These are phyloP conservation scores for Lycia hirtaria DNA, from an alignment of 2,888 invertebrate genomes.

Conservation along the genomic window DNA sequence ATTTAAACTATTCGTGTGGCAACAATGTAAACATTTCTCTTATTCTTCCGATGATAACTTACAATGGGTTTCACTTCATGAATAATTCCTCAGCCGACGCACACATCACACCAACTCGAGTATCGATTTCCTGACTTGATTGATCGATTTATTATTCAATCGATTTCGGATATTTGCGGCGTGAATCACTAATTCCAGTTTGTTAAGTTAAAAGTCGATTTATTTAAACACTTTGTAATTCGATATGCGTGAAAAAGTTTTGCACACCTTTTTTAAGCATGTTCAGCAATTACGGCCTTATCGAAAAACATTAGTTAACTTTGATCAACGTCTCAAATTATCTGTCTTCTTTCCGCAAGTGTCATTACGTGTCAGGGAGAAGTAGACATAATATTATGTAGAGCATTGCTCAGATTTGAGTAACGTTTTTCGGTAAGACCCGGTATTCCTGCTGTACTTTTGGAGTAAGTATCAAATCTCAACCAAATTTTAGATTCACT, in stretches of 20 bases:
- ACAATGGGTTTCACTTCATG: slow-evolving; percentile 26
- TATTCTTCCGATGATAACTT: slow-evolving; percentile 23
- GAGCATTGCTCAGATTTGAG: too few species aligned
- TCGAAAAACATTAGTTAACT: too few species aligned
- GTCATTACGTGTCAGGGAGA: too few species aligned
- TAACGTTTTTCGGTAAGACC: too few species aligned
- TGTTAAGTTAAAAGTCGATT: slow-evolving; percentile 30
- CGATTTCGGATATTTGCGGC: slow-evolving; percentile 33
- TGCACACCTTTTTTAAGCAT: too few species aligned
- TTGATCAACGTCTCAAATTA: too few species aligned
- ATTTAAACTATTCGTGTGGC: slow-evolving; percentile 17
- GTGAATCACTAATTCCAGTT: slow-evolving; percentile 27
- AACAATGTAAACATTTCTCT: slow-evolving; percentile 25
- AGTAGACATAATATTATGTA: too few species aligned
- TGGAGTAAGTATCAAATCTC: too few species aligned
- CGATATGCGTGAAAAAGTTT: slow-evolving; percentile 15
- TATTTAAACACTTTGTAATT: slow-evolving; percentile 25
- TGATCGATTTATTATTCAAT: slow-evolving; percentile 38
- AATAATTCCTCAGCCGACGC: slow-evolving; percentile 24
- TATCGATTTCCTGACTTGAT: slow-evolving; percentile 32
- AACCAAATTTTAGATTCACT: background rate
- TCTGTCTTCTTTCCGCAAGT: too few species aligned
- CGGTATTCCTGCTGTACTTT: background rate
- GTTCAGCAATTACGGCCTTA: too few species aligned
- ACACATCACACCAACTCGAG: slow-evolving; percentile 29